These are phyloP conservation scores for Beaufortia kweichowensis DNA, from an alignment of 2,113 vertebrate genomes.

Conservation along the genomic window DNA sequence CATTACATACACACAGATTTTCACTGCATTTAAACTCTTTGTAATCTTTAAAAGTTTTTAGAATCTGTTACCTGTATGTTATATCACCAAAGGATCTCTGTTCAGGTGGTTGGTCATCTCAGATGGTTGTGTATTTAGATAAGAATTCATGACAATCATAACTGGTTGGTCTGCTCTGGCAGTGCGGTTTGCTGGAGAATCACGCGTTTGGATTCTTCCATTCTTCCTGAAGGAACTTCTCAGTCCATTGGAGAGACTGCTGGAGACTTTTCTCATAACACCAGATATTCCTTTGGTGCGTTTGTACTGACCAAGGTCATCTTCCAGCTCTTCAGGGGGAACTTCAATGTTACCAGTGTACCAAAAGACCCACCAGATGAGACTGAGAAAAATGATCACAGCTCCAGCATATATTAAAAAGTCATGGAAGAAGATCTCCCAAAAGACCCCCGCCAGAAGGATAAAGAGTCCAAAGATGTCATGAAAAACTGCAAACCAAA, in stretches of 20 bases:
- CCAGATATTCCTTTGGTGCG: constrained; percentile 55
- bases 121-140: constrained; percentile 4
- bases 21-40: background rate
- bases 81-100: constrained; percentile 65
- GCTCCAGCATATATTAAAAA: constrained; percentile 84
- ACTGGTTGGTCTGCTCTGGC: constrained; percentile 14
- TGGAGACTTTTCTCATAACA: constrained; percentile 61
- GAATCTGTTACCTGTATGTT: constrained; percentile 49
- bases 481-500: constrained; percentile 87
- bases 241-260: constrained; percentile 64
- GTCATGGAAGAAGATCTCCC: constrained; percentile 77
- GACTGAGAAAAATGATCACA: constrained; percentile 86
- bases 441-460: constrained; percentile 82
- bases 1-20: background rate
- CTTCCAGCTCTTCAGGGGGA: constrained; percentile 73
- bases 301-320: constrained; percentile 68
- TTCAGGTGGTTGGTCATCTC: constrained; percentile 42
- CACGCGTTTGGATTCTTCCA: background rate
- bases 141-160: constrained; percentile 56
- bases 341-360: constrained; percentile 89
- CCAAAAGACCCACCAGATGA: constrained; percentile 96
- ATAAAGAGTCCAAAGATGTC: constrained; percentile 78
- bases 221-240: constrained; percentile 63
- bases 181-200: background rate
- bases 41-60: background rate